These are phyloP conservation scores for Trinectes maculatus DNA, from an alignment of 2,113 vertebrate species.

Conservation along the genomic window DNA sequence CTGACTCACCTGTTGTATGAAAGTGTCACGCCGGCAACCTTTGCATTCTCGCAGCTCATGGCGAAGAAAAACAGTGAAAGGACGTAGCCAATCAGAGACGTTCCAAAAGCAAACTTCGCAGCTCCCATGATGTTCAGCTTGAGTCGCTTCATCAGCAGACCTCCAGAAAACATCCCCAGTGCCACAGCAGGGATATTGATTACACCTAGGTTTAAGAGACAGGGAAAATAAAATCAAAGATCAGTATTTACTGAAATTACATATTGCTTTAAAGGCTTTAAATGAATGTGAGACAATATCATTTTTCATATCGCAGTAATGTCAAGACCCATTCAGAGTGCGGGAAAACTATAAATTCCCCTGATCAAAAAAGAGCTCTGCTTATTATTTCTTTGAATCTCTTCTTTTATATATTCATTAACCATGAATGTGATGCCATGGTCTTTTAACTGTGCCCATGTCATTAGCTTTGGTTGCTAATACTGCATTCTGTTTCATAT, in stretches of 20 bases:
- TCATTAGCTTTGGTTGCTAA: constrained; percentile 52
- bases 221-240: background rate
- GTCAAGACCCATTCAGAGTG: too few relatives aligned
- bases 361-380: background rate
- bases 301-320: too few relatives aligned
- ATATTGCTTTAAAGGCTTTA: background rate
- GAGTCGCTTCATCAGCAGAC: constrained; percentile 92
- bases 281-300: background rate
- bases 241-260: background rate
- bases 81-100: constrained; percentile 84
- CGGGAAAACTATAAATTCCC: constrained; percentile 6
- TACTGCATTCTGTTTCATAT: constrained; percentile 69
- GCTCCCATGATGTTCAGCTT: constrained; percentile 88
- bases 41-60: constrained; percentile 87
- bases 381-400: constrained; percentile 3
- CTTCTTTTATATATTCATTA: constrained; percentile 10
- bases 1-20: constrained; percentile 88
- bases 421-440: constrained; percentile 27
- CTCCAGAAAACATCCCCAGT: constrained; percentile 90
- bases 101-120: constrained; percentile 83
- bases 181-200: constrained; percentile 90
- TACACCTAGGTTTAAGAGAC: constrained; percentile 79
- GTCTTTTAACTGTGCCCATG: constrained; percentile 59
- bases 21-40: constrained; percentile 89
- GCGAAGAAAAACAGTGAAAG: constrained; percentile 82